Evolutionary conservation across 1,140 invertebrate genomes (phyloP).

Genomic region (Mizuhopecten yessoensis): DNA sequence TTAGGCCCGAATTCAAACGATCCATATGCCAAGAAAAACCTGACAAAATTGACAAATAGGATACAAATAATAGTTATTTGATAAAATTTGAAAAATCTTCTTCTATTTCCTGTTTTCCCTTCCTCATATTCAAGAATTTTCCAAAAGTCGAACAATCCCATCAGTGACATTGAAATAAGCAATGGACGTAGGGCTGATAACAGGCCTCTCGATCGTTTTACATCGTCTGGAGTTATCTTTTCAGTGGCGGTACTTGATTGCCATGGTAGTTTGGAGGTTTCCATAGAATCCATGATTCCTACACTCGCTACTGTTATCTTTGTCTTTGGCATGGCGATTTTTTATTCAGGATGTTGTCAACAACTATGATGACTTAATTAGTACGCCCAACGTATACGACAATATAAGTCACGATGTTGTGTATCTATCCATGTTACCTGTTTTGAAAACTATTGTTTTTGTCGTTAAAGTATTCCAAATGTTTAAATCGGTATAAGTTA

Average conservation of each 20-base stretch:
- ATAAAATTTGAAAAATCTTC: background rate
- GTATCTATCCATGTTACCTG: too few species aligned
- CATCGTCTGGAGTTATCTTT: background rate
- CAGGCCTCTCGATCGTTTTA: background rate
- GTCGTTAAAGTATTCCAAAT: too few species aligned
- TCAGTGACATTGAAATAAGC: background rate
- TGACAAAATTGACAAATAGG: background rate
- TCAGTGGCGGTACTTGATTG: too few species aligned
- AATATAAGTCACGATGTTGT: too few species aligned
- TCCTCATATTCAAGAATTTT: background rate
- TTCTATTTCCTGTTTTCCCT: background rate
- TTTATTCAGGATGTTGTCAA: too few species aligned
- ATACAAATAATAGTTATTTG: background rate
- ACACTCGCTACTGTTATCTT: background rate
- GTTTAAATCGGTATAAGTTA: too few species aligned
- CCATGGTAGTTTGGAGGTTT: too few species aligned
- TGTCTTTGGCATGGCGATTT: background rate
- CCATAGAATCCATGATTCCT: background rate
- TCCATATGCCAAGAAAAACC: background rate
- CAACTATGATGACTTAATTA: too few species aligned
- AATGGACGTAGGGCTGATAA: background rate
- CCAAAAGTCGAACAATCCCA: background rate
- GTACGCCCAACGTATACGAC: too few species aligned
- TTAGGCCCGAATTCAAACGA: background rate
- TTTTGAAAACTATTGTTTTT: too few species aligned